These are phyloP conservation scores for Daptonema setosum DNA, from an alignment of 2,888 invertebrate species.

Conservation along the genomic window DNA sequence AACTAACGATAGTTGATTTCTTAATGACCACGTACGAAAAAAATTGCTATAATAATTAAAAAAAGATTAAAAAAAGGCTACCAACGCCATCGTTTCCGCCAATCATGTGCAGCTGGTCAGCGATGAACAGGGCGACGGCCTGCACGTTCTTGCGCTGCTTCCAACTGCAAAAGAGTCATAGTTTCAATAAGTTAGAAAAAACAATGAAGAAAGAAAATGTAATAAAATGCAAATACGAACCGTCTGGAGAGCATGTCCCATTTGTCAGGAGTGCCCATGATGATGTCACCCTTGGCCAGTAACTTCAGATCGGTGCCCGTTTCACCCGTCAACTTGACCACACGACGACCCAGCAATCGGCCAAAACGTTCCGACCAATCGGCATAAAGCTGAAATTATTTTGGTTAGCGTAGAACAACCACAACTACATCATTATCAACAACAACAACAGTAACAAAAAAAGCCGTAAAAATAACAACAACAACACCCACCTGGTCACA, in stretches of 20 bases:
- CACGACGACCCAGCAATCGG: conserved; percentile 44
- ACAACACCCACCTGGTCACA: conserved; percentile 44
- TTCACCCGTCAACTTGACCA: conserved; percentile 77
- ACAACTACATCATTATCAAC: neutral
- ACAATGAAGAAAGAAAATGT: too few species aligned
- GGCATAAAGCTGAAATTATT: conserved; percentile 38
- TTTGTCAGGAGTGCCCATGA: conserved; percentile 85
- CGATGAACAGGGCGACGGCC: conserved; percentile 79
- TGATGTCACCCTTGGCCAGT: conserved; percentile 62
- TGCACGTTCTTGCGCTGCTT: conserved; percentile 96
- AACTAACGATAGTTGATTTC: too few species aligned
- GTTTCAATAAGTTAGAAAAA: too few species aligned
- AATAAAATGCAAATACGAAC: neutral
- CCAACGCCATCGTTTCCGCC: conserved; percentile 35
- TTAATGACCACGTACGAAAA: too few species aligned
- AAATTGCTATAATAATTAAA: too few species aligned
- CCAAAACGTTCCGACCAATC: conserved; percentile 69
- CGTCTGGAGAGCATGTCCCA: conserved; percentile 94
- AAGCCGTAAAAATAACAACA: neutral
- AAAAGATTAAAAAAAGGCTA: neutral
- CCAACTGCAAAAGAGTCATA: too few species aligned
- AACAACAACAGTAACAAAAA: neutral
- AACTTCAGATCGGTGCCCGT: conserved; percentile 83
- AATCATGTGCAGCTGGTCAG: conserved; percentile 68
- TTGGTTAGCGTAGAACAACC: neutral